Conservation (phyloP, 2,888 invertebrate genomes). For the Hedya salicella region DNA sequence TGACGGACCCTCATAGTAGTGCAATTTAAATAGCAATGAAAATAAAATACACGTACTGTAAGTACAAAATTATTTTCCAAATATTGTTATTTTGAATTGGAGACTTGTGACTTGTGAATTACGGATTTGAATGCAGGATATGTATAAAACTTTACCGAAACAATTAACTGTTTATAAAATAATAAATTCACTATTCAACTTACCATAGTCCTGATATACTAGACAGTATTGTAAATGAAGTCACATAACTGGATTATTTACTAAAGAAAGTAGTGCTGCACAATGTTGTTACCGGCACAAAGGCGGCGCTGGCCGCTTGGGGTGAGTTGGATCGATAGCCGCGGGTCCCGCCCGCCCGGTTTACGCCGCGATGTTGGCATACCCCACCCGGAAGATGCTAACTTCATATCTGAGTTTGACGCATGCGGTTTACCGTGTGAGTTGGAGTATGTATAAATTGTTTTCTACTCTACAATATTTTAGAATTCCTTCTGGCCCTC, state of each 20-base stretch:
- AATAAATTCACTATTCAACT: neutral
- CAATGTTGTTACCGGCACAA: slow-evolving; percentile 33
- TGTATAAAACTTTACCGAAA: neutral
- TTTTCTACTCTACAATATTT: too few relatives aligned
- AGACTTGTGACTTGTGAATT: too few relatives aligned
- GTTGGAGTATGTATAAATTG: too few relatives aligned
- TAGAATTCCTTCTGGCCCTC: too few relatives aligned
- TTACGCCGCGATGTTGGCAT: slow-evolving; percentile 55
- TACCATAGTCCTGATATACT: slow-evolving; percentile 14
- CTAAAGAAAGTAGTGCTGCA: neutral
- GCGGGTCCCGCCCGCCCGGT: slow-evolving; percentile 51
- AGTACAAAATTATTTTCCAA: too few relatives aligned
- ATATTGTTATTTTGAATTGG: too few relatives aligned
- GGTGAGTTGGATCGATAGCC: slow-evolving; percentile 60
- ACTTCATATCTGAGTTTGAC: slow-evolving; percentile 48
- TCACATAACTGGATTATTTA: slow-evolving; percentile 19
- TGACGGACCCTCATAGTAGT: too few relatives aligned
- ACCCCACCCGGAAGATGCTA: slow-evolving; percentile 41
- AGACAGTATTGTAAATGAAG: neutral
- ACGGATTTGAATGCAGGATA: neutral
- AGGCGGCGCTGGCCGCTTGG: slow-evolving; percentile 36
- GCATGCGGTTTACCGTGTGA: slow-evolving; percentile 41
- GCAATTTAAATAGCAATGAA: too few relatives aligned
- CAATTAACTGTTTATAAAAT: neutral
- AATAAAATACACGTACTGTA: too few relatives aligned